These are phyloP conservation scores for Piprites chloris DNA, from an alignment of 2,113 vertebrate genomes.

Conservation along the genomic window DNA sequence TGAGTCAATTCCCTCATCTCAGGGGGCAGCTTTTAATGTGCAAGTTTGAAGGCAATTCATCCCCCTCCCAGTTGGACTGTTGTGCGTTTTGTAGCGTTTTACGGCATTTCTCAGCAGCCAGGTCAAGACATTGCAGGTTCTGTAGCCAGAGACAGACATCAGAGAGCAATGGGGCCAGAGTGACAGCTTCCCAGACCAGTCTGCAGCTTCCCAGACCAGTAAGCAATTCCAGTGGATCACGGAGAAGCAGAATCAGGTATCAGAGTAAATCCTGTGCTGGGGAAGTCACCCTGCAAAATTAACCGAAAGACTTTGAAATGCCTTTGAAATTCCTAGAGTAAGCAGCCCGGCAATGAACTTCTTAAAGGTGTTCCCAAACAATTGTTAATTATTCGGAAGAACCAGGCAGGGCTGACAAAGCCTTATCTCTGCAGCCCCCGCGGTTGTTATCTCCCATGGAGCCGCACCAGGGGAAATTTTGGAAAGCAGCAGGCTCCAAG, in stretches of 20 bases:
- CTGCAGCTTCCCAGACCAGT: neutral
- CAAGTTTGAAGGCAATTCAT: neutral
- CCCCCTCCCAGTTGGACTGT: neutral
- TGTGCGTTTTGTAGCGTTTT: neutral
- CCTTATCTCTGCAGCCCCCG: neutral
- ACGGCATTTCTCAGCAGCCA: neutral
- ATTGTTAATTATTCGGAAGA: neutral
- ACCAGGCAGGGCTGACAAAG: neutral
- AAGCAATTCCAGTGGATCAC: neutral
- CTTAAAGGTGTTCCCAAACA: neutral
- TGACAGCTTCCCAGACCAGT: neutral
- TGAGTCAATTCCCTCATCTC: neutral
- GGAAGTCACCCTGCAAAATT: neutral
- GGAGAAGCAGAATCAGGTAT: too few relatives aligned
- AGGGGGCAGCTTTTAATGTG: neutral
- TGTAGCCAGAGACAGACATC: neutral
- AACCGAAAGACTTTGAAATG: neutral
- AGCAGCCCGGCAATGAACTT: neutral
- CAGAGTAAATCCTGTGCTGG: neutral
- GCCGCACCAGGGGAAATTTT: neutral
- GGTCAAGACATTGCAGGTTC: neutral
- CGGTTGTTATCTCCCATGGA: neutral
- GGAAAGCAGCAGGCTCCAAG: neutral
- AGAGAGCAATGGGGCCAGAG: neutral
- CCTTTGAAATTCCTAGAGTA: neutral